Percentiles rank a stretch among this genome's conserved stretches.
Conservation (phyloP, 1,140 invertebrate species). For the Telenomus remus region DNA sequence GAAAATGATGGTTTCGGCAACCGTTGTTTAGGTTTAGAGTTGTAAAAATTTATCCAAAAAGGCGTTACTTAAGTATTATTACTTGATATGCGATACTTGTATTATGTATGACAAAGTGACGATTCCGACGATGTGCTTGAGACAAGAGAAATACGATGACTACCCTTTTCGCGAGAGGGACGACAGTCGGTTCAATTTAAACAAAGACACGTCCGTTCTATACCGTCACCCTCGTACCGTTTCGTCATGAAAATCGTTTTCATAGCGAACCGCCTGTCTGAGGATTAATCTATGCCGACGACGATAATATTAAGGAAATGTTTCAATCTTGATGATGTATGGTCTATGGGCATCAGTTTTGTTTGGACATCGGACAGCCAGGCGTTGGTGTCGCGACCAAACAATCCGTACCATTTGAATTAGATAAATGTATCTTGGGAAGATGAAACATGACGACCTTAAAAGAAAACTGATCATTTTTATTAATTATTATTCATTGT, state of each 20-base stretch:
- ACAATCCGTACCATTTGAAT: slow-evolving; percentile 60
- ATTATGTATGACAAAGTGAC: slow-evolving; percentile 28
- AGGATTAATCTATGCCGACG: slow-evolving; percentile 74
- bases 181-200: slow-evolving; percentile 67
- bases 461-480: slow-evolving; percentile 22
- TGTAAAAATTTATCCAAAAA: no score
- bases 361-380: slow-evolving; percentile 50
- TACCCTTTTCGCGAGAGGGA: slow-evolving; percentile 60
- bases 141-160: slow-evolving; percentile 58
- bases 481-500: slow-evolving; percentile 25
- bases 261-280: slow-evolving; percentile 53
- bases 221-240: slow-evolving; percentile 48
- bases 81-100: slow-evolving; percentile 48
- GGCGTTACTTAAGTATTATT: slow-evolving; percentile 26
- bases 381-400: slow-evolving; percentile 57
- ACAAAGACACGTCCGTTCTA: slow-evolving; percentile 68
- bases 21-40: no score
- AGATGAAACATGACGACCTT: slow-evolving; percentile 39
- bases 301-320: slow-evolving; percentile 76
- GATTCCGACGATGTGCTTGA: slow-evolving; percentile 43
- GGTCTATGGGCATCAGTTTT: slow-evolving; percentile 65
- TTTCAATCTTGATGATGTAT: slow-evolving; percentile 76
- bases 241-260: slow-evolving; percentile 59
- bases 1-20: slow-evolving; percentile 30
- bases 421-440: slow-evolving; percentile 40